Conservation (phyloP, 2,797 vertebrate genomes). For the Florisuga fusca region DNA sequence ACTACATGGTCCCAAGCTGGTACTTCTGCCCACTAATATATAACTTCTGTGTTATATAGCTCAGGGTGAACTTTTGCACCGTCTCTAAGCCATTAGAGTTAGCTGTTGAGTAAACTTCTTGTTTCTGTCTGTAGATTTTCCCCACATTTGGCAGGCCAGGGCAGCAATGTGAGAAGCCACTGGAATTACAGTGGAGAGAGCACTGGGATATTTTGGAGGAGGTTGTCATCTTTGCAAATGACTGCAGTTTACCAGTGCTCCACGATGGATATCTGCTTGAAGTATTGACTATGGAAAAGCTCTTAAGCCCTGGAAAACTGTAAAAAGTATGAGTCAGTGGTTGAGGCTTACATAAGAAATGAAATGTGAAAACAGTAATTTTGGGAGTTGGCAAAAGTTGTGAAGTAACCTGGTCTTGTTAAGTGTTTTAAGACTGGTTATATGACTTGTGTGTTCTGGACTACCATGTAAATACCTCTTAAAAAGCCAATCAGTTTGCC, state of each 20-base stretch:
- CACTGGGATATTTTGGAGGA: neutral
- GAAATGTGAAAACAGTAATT: neutral
- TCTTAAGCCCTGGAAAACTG: neutral
- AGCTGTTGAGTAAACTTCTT: neutral
- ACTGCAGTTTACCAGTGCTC: neutral
- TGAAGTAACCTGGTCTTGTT: neutral
- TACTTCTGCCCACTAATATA: neutral
- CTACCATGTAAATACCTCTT: neutral
- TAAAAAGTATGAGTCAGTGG: neutral
- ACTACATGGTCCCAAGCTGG: neutral
- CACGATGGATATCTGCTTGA: neutral
- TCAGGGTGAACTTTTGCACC: neutral
- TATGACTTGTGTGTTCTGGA: neutral
- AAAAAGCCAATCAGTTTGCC: neutral
- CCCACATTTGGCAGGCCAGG: neutral
- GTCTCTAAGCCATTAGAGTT: neutral
- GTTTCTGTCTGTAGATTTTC: neutral
- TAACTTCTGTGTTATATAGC: neutral
- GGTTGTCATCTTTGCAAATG: neutral
- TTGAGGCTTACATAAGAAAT: neutral
- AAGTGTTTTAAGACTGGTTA: neutral
- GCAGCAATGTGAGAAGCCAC: neutral
- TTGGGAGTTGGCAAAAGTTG: neutral
- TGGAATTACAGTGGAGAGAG: neutral
- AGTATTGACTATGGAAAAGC: neutral